phyloP scores from a whole-genome alignment of 2,888 invertebrate genomes.

The Lepidochrysops patricia region DNA sequence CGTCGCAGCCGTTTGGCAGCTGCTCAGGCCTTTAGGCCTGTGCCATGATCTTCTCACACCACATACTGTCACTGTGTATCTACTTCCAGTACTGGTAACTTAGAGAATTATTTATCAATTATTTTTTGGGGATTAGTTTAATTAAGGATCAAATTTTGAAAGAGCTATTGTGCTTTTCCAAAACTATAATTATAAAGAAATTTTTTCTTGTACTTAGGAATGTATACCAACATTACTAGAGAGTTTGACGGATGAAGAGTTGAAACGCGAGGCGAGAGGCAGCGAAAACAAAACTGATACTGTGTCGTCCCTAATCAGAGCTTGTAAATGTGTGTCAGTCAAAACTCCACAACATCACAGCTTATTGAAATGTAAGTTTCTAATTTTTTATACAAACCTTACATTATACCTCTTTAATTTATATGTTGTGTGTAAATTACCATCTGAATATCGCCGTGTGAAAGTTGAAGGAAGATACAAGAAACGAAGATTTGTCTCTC shows the following conservation, averaged over 20 bases:
- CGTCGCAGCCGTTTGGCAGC: conserved; percentile 66
- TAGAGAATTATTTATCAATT: conserved; percentile 48
- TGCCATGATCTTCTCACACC: conserved; percentile 94
- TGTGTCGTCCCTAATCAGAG: conserved; percentile 94
- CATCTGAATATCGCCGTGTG: too few relatives aligned
- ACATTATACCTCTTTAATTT: too few relatives aligned
- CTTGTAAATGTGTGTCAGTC: conserved; percentile 90
- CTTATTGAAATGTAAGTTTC: conserved; percentile 71
- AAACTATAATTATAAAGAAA: background rate
- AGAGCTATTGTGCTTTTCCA: too few relatives aligned
- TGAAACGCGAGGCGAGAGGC: conserved; percentile 94
- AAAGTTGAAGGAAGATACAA: too few relatives aligned
- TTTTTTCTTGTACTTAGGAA: conserved; percentile 76
- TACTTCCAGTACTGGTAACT: conserved; percentile 92
- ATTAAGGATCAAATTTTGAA: too few relatives aligned
- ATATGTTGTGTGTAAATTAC: too few relatives aligned
- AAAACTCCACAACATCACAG: conserved; percentile 89
- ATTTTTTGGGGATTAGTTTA: too few relatives aligned
- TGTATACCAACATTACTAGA: conserved; percentile 92
- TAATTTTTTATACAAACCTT: background rate
- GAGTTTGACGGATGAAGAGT: conserved; percentile 94
- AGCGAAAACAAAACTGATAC: conserved; percentile 97
- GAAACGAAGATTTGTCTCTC: too few relatives aligned
- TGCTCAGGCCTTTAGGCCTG: conserved; percentile 92
- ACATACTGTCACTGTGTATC: conserved; percentile 91